Evolutionary conservation across 2,113 vertebrate species (phyloP), one percentile per base, ranked within the genome.

Genomic region (Melozone crissalis): DNA sequence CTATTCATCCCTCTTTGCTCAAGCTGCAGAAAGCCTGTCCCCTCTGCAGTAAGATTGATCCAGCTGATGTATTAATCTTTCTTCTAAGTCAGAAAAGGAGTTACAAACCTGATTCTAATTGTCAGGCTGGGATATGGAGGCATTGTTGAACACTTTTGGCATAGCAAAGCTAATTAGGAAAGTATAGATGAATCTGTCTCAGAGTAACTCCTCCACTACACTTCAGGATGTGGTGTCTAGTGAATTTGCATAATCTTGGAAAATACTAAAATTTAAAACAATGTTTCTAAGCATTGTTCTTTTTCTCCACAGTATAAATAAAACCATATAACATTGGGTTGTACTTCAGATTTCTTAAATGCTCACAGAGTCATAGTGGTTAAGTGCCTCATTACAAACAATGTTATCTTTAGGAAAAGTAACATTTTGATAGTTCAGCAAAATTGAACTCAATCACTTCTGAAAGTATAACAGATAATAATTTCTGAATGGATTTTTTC

Each of bases 401-500:
- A 90, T 35, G 39, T 27, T 33, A 57, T 16, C 27, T 91, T 96
- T 82, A 87, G 68, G 43, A 74, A 84, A 94, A 83, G 20, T 43
- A 73, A 43, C 12, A 43, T 41, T 78, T 43, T 71, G 14, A 80
- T 71, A 57, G 43, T 71, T 97, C 54, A 62, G 47, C 63, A 84
- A 89, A 81, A 62, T 47, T 93, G 55, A 85, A 58, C 21, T 39
- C 67, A 86, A 93, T 75, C 54, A 90, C 71, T 94, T 66, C 30
- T 15, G 39, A 69, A 96, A 89, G 15, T 39, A 18, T 52, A 95
- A 74, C 12, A 84, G 18, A 74, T 37, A 84, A 72, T 76, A 82
- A 71, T 84, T 95, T 96, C 65, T 80, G 86, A 95, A 39, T 49
- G 31, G n/a, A 57, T 69, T 93, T 65, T 65, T 72, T 91, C 43